A percentile compares a stretch with the other conserved stretches of the same genome.
Conservation (phyloP, 2,113 vertebrate genomes). For the Madoqua kirkii region DNA sequence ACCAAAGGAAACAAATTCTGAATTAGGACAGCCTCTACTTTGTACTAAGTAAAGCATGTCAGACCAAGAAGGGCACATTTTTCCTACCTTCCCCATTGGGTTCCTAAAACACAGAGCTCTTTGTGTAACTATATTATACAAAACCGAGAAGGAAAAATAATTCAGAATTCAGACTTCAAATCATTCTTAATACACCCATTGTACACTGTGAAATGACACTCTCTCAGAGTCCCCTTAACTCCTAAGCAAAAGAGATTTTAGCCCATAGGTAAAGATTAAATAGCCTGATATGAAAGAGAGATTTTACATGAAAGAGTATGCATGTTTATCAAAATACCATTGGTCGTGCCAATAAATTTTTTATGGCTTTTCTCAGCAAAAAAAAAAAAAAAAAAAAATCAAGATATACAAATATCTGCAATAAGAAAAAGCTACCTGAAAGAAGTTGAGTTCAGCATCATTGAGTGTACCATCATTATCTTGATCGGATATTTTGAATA, state of each 20-base stretch:
- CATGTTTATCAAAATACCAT: neutral
- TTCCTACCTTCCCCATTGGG: neutral
- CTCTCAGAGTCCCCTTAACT: neutral
- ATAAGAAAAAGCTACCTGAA: conserved; percentile 86
- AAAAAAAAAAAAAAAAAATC: neutral
- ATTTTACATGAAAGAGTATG: conserved; percentile 32
- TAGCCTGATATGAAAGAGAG: neutral
- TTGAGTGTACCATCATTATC: conserved; percentile 98
- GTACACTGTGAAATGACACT: neutral
- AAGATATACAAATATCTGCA: neutral
- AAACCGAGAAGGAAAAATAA: conserved; percentile 24
- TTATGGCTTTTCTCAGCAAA: neutral
- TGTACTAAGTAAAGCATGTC: neutral
- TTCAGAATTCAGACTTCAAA: neutral
- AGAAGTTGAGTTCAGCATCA: conserved; percentile 98
- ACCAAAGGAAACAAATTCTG: conserved; percentile 23
- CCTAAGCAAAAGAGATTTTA: neutral
- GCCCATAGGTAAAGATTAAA: neutral
- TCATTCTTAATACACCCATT: neutral
- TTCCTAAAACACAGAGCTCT: conserved; percentile 21
- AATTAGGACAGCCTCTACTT: neutral
- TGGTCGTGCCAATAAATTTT: neutral
- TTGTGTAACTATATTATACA: neutral
- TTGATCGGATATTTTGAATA: conserved; percentile 98
- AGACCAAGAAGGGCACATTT: neutral